phyloP scores from a whole-genome alignment of 1,140 invertebrate species.

The Hermetia illucens region DNA sequence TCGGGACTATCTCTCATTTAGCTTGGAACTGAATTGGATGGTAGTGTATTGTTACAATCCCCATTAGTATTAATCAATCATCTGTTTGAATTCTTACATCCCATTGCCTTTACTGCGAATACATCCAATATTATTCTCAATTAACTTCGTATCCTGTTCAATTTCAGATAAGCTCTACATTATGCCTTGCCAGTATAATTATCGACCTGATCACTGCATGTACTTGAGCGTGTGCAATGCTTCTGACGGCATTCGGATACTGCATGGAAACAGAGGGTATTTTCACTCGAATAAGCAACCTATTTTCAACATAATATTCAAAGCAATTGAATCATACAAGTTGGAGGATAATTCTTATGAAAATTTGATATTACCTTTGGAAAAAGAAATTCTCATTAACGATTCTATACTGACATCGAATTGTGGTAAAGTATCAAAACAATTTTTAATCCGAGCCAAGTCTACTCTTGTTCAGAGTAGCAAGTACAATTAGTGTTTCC shows the following conservation, averaged over 20 bases:
- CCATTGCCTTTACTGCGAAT: background rate
- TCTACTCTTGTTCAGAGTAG: no score
- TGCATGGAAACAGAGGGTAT: constrained; percentile 79
- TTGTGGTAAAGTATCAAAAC: constrained; percentile 34
- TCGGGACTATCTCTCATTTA: constrained; percentile 5
- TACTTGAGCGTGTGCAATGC: constrained; percentile 81
- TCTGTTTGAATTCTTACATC: no score
- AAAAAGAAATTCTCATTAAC: constrained; percentile 22
- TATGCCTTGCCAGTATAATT: constrained; percentile 80
- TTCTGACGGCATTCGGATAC: constrained; percentile 55
- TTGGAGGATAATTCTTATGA: constrained; percentile 31
- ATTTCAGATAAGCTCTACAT: constrained; percentile 59
- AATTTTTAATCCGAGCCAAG: constrained; percentile 31
- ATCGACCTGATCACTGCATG: constrained; percentile 89
- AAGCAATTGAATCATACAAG: constrained; percentile 45
- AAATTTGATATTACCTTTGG: constrained; percentile 35
- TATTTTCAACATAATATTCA: constrained; percentile 64
- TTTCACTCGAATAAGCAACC: constrained; percentile 81
- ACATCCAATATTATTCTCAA: background rate
- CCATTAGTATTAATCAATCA: background rate
- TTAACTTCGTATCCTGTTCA: constrained; percentile 2
- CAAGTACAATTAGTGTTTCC: no score
- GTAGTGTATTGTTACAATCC: no score
- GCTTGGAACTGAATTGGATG: constrained; percentile 4
- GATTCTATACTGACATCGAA: no score